These are phyloP conservation scores for Dicyrtomina minuta DNA, from an alignment of 2,888 invertebrate species.

Conservation along the genomic window DNA sequence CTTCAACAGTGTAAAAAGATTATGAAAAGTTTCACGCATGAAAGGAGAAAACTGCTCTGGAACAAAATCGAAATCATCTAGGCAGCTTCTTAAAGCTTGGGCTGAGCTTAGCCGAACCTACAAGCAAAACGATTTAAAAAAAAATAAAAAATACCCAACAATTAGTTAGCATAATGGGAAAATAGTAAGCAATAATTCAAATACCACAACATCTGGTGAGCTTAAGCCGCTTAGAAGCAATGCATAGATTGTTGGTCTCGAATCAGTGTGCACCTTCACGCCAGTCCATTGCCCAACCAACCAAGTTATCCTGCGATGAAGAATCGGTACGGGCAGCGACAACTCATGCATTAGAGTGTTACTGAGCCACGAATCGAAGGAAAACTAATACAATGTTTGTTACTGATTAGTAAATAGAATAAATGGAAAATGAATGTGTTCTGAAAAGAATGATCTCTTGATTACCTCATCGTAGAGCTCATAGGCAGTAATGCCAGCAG, in stretches of 20 bases:
- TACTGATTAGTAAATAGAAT: background rate
- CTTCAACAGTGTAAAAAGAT: constrained; percentile 79
- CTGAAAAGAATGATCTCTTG: background rate
- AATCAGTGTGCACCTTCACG: constrained; percentile 76
- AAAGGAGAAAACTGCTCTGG: constrained; percentile 82
- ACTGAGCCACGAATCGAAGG: constrained; percentile 90
- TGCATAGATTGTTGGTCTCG: constrained; percentile 79
- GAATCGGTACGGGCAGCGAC: constrained; percentile 71
- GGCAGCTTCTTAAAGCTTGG: constrained; percentile 75
- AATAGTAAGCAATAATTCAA: constrained; percentile 10
- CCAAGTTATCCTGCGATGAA: constrained; percentile 80
- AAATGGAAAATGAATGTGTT: background rate
- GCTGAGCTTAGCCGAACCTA: constrained; percentile 80
- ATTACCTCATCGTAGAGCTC: constrained; percentile 84
- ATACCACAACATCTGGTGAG: constrained; percentile 77
- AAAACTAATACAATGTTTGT: constrained; percentile 63
- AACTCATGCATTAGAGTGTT: constrained; percentile 79
- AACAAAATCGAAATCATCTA: constrained; percentile 91
- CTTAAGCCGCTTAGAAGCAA: constrained; percentile 72
- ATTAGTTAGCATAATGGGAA: background rate
- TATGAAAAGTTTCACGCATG: constrained; percentile 73
- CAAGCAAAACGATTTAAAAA: constrained; percentile 37
- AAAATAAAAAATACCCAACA: constrained; percentile 1
- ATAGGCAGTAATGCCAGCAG: constrained; percentile 83
- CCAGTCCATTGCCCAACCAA: constrained; percentile 71